phyloP scores from a whole-genome alignment of 2,888 invertebrate species.

The Cylloceria caligata region DNA sequence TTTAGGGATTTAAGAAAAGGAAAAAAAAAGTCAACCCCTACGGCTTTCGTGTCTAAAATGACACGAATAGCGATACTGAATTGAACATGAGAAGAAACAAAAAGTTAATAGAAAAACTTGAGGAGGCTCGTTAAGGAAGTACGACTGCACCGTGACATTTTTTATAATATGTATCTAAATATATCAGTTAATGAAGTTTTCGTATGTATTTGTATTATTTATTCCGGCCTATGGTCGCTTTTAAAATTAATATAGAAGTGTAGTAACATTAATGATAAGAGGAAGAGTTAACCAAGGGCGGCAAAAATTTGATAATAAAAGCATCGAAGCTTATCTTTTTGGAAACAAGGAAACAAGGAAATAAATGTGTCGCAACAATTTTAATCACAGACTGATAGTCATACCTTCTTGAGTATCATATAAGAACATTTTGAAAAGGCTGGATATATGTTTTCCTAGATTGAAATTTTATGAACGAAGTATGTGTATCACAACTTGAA shows the following conservation, averaged over 20 bases:
- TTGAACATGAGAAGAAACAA: conserved; percentile 2
- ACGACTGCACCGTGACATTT: not conserved
- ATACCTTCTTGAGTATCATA: too few relatives aligned
- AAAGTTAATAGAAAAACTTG: not conserved
- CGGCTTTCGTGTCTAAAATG: not conserved
- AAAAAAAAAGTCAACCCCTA: conserved; percentile 19
- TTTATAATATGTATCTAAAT: not conserved
- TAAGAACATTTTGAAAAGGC: too few relatives aligned
- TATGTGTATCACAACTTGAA: not conserved
- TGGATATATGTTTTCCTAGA: too few relatives aligned
- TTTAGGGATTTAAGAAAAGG: not conserved
- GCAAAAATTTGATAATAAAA: too few relatives aligned
- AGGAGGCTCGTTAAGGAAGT: conserved; percentile 36
- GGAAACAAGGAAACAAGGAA: too few relatives aligned
- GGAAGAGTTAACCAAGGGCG: too few relatives aligned
- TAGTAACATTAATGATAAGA: too few relatives aligned
- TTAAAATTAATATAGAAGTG: not conserved
- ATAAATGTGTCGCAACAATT: too few relatives aligned
- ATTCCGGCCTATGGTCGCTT: too few relatives aligned
- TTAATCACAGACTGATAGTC: too few relatives aligned
- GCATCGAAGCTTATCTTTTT: too few relatives aligned
- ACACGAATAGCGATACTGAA: conserved; percentile 8
- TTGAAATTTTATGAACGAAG: conserved; percentile 6
- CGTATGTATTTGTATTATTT: too few relatives aligned
- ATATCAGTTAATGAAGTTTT: not conserved